Base-by-base conservation (phyloP, 1,140 invertebrate genomes). In the Agraylea sexmaculata region DNA sequence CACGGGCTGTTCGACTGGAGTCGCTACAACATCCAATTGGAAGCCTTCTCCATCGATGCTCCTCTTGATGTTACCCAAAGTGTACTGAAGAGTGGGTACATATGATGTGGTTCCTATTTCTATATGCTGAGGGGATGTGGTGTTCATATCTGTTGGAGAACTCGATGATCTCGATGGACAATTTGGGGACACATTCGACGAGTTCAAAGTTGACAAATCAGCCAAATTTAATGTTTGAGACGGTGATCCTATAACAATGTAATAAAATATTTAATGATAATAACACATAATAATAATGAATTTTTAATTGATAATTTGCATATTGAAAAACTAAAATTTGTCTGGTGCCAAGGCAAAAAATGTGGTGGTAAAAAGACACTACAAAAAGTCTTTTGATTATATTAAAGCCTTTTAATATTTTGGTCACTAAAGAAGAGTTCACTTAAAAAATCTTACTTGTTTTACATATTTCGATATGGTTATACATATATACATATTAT, bases 21-120 rank as follows among this genome's bases (percentile, higher is more conserved):
- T 49, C 5, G 47, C 47, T 3, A 49, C 47, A 3, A 49, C 43
- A 29, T 49, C 47, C 10, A 49, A 19, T 12, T 49, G 47, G 32
- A 45, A 49, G 3, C 47, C 47, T 29, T 45, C 38, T 2, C 47
- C 47, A 17, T 49, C 43, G 3, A 40, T 13, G 32, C 45, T 49
- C 13, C 43, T 17, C 34, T 43, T 49, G 23, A 49, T 45, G 31
- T 40, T 49, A 7, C 47, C 47, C 13, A 49, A 22, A 6, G 47
- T 49, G 16, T 49, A 49, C 16, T 49, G 47, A 21, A 49, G 40
- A 6, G 35, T 28, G 2, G 43, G 31, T 13, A 45, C 19, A 4
- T 45, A 43, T 8, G 40, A n/a, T 6, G 43, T 45, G 8, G 40
- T 15, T 4, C 47, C 47, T 12, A 42, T n/a, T n/a, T n/a, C n/a